Evolutionary conservation across 2,113 vertebrate genomes (phyloP).

Genomic region (Pionites leucogaster): DNA sequence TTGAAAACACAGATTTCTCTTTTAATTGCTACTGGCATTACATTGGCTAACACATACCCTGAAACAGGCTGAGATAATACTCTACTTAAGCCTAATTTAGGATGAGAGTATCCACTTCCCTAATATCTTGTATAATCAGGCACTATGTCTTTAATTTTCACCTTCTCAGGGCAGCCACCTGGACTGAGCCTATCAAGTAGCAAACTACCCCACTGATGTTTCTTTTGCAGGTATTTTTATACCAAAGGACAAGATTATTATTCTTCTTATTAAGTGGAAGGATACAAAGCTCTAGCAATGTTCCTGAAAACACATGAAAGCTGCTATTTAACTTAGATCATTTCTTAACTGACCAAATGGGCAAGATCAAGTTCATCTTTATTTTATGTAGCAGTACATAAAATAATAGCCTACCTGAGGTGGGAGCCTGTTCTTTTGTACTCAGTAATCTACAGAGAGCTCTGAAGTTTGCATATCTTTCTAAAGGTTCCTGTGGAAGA

Average conservation of each 20-base stretch:
- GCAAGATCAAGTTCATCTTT: neutral
- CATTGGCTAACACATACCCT: neutral
- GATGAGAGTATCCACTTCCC: neutral
- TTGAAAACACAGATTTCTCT: neutral
- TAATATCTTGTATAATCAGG: neutral
- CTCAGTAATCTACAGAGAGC: neutral
- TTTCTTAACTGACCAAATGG: neutral
- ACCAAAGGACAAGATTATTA: neutral
- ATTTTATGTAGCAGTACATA: neutral
- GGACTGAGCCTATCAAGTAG: neutral
- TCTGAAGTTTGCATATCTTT: neutral
- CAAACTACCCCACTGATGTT: neutral
- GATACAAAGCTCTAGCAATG: neutral
- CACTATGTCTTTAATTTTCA: neutral
- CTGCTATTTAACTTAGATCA: neutral
- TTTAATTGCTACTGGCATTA: neutral
- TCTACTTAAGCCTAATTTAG: neutral
- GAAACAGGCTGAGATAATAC: neutral
- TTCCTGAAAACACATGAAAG: neutral
- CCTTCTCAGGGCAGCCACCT: neutral
- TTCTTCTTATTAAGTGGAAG: neutral
- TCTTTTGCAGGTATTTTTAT: neutral
- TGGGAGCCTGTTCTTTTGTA: neutral
- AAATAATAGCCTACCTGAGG: neutral
- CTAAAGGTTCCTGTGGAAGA: neutral